A percentile compares a stretch with the other conserved stretches of the same genome.
These are phyloP conservation scores for Melanostigma gelatinosum DNA, from an alignment of 2,113 vertebrate species.

Conservation along the genomic window DNA sequence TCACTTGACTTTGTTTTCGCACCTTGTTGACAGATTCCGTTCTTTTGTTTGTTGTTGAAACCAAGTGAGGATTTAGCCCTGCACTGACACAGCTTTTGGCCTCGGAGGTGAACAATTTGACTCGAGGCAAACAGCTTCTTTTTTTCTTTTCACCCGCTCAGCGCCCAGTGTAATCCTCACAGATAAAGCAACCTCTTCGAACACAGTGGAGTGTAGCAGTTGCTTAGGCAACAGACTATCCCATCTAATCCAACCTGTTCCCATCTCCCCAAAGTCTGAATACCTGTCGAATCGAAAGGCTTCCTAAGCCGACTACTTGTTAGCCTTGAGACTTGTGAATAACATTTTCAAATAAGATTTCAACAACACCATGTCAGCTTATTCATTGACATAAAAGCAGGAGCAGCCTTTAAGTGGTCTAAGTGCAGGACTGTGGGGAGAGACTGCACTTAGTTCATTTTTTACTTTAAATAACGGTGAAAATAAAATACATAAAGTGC, in stretches of 20 bases:
- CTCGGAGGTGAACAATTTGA: slow-evolving; percentile 67
- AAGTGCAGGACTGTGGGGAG: slow-evolving; percentile 6
- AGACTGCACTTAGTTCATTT: slow-evolving; percentile 1
- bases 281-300: slow-evolving; percentile 63
- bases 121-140: slow-evolving; percentile 55
- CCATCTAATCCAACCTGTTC: slow-evolving; percentile 77
- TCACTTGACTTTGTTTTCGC: slow-evolving; percentile 60
- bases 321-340: slow-evolving; percentile 61
- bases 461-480: neutral
- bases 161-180: slow-evolving; percentile 68
- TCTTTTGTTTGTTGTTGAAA: slow-evolving; percentile 73
- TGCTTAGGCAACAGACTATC: slow-evolving; percentile 75
- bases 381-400: slow-evolving; percentile 33
- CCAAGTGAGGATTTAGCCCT: slow-evolving; percentile 66
- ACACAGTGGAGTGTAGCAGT: slow-evolving; percentile 72
- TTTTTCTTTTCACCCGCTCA: neutral
- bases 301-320: slow-evolving; percentile 61
- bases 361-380: slow-evolving; percentile 31
- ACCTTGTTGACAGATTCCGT: slow-evolving; percentile 61
- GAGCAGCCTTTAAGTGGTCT: neutral
- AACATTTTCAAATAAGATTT: slow-evolving; percentile 54
- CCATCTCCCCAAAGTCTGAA: slow-evolving; percentile 71
- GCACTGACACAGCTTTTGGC: slow-evolving; percentile 70
- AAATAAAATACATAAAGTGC: neutral
- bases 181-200: slow-evolving; percentile 74